These are phyloP conservation scores for Chaetops frenatus DNA, from an alignment of 2,113 vertebrate species.

Conservation along the genomic window DNA sequence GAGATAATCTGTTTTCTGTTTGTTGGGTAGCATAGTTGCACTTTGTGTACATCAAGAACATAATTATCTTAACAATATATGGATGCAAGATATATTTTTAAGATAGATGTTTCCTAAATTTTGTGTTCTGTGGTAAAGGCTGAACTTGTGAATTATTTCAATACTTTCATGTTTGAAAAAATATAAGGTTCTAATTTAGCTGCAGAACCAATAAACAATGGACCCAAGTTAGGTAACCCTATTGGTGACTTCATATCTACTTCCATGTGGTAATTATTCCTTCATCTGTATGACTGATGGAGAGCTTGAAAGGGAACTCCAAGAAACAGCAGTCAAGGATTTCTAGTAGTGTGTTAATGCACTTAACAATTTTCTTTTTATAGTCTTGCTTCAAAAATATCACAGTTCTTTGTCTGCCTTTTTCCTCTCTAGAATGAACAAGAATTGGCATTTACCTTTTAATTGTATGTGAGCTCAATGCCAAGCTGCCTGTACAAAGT, in stretches of 20 bases:
- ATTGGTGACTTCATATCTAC: rapidly evolving
- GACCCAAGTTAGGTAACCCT: not conserved
- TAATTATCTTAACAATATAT: not conserved
- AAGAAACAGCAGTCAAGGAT: not conserved
- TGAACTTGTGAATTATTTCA: not conserved
- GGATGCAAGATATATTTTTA: not conserved
- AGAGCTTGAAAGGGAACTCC: not conserved
- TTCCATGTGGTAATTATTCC: not conserved
- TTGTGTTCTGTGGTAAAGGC: not conserved
- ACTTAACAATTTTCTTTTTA: not conserved
- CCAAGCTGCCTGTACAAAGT: not conserved
- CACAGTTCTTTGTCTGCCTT: not conserved
- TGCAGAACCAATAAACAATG: not conserved
- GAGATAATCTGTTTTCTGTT: not conserved
- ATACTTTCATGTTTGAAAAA: not conserved
- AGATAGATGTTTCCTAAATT: not conserved
- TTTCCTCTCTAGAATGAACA: not conserved
- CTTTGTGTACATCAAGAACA: not conserved
- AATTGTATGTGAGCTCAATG: not conserved
- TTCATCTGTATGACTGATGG: not conserved
- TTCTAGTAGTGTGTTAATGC: not conserved
- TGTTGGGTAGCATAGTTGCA: not conserved
- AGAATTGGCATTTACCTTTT: not conserved
- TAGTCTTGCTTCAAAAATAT: not conserved
- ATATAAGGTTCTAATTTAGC: not conserved